A percentile compares a stretch with the other conserved stretches of the same genome.
phyloP scores from a whole-genome alignment of 2,113 vertebrate genomes.

The Tupaia chinensis region DNA sequence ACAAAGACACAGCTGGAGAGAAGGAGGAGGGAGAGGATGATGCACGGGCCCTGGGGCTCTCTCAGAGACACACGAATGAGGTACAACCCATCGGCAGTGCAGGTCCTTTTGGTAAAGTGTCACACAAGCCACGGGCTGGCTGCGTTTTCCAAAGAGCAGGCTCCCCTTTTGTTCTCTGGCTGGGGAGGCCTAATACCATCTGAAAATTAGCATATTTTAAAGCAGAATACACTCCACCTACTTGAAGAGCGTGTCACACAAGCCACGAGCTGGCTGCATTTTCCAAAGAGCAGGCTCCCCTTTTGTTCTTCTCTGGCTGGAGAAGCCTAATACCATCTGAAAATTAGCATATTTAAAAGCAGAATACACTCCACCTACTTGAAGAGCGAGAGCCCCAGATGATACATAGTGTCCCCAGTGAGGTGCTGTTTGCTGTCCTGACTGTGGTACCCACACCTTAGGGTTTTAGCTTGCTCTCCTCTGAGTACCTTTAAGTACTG shows the following conservation, averaged over 20 bases:
- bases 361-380: background rate
- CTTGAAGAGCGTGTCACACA: background rate
- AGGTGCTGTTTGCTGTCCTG: background rate
- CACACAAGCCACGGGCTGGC: background rate
- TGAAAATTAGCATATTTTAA: background rate
- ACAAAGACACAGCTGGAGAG: background rate
- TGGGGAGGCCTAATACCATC: background rate
- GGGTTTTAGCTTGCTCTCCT: no score
- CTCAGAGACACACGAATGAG: rapidly evolving
- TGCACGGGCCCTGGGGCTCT: no score
- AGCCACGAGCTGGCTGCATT: background rate
- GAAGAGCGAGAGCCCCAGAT: background rate
- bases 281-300: background rate
- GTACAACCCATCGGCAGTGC: background rate
- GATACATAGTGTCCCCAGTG: background rate
- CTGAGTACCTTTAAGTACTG: background rate
- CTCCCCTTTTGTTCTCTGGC: background rate
- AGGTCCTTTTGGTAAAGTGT: background rate
- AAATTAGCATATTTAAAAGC: background rate
- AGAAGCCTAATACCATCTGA: background rate
- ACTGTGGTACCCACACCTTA: no score
- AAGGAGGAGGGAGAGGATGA: no score
- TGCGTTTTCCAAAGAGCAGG: background rate
- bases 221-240: background rate
- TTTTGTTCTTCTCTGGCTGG: no score